Percentiles rank a stretch among this genome's conserved stretches.
Evolutionary conservation across 2,113 vertebrate species (phyloP).

Genomic region (Nothoprocta pentlandii): DNA sequence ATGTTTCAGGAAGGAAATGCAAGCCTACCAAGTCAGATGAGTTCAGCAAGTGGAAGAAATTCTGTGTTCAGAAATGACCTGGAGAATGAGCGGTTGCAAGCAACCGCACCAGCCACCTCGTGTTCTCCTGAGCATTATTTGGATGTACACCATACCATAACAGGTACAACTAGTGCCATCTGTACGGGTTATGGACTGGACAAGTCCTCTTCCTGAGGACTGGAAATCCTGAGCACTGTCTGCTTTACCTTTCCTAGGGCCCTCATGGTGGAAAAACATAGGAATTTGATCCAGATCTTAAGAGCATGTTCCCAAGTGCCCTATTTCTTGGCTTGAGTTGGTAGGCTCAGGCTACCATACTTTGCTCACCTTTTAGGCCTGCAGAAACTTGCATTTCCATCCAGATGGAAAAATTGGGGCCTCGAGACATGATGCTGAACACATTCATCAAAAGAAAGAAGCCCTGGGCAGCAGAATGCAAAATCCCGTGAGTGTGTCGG

Average conservation of each 20-base stretch:
- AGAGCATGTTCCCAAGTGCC: rapidly evolving
- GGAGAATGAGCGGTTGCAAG: background rate
- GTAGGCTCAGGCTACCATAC: background rate
- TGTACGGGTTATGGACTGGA: background rate
- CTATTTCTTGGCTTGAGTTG: background rate
- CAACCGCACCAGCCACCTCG: background rate
- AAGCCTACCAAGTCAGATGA: slow-evolving; percentile 27
- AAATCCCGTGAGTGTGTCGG: slow-evolving; percentile 65
- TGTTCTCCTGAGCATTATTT: background rate
- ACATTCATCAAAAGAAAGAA: slow-evolving; percentile 75
- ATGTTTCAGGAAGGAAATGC: slow-evolving; percentile 60
- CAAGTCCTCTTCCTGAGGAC: rapidly evolving
- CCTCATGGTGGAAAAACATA: rapidly evolving
- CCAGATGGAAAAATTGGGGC: slow-evolving; percentile 78
- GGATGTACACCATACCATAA: background rate
- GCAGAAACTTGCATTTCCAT: slow-evolving; percentile 82
- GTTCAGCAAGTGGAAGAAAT: slow-evolving; percentile 41
- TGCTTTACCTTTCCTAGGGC: background rate
- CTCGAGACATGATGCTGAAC: slow-evolving; percentile 77
- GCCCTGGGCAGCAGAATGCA: slow-evolving; percentile 40
- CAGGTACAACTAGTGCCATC: slow-evolving; percentile 15
- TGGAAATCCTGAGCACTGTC: rapidly evolving
- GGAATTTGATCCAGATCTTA: rapidly evolving
- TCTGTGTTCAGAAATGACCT: background rate
- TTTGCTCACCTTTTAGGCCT: slow-evolving; percentile 50